Evolutionary conservation across 2,113 vertebrate species (phyloP).

Genomic region (Perca schrenkii): DNA sequence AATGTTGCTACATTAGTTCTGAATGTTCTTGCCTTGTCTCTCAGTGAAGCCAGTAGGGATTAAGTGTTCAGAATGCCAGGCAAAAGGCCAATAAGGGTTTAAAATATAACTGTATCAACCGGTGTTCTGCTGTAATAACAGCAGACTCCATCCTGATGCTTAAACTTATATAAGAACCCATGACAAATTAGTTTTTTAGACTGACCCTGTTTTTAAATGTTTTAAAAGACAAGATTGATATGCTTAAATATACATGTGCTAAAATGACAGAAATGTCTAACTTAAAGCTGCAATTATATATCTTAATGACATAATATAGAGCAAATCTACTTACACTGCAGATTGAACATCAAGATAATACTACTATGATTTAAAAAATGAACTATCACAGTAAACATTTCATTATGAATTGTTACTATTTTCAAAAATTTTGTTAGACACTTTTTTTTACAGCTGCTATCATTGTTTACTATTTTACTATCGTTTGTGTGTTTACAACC

Average conservation of each 20-base stretch:
- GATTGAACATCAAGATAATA: background rate
- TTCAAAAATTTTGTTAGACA: conserved; percentile 2
- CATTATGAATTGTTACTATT: background rate
- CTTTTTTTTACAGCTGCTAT: conserved; percentile 29
- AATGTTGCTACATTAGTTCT: conserved; percentile 33
- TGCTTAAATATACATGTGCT: background rate
- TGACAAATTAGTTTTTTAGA: background rate
- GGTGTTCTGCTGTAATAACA: conserved; percentile 29
- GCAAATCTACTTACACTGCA: background rate
- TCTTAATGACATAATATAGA: conserved; percentile 8
- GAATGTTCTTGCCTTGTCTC: conserved; percentile 26
- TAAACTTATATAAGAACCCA: conserved; percentile 26
- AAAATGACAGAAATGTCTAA: background rate
- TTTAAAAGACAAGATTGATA: background rate
- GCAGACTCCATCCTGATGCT: conserved; percentile 30
- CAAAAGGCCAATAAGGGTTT: conserved; percentile 50
- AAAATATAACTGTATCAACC: conserved; percentile 50
- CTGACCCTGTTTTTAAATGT: background rate
- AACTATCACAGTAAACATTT: background rate
- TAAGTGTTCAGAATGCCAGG: conserved; percentile 49
- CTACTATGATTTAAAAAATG: conserved; percentile 6
- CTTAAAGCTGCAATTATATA: background rate
- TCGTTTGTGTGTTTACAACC: conserved; percentile 42
- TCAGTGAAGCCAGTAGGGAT: conserved; percentile 30
- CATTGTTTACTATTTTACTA: conserved; percentile 12